Evolutionary conservation across 2,113 vertebrate genomes (phyloP).

Genomic region (Tychaedon coryphoeus): DNA sequence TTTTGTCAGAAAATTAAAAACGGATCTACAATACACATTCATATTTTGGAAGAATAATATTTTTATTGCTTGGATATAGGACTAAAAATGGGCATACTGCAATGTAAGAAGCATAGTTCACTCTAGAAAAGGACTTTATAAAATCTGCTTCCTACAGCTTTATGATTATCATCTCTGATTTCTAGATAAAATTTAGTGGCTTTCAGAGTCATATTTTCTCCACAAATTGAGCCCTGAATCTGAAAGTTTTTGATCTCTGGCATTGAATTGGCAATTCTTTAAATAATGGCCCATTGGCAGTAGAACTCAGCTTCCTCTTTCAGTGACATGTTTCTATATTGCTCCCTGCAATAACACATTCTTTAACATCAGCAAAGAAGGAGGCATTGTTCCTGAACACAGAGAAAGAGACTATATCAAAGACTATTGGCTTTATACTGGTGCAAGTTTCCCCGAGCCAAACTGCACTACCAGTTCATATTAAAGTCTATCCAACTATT

Average conservation of each 20-base stretch:
- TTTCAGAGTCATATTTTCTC: not conserved
- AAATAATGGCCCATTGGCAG: not conserved
- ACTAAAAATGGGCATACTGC: not conserved
- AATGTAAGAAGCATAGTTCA: not conserved
- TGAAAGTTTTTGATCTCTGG: not conserved
- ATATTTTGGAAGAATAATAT: not conserved
- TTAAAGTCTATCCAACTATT: not conserved
- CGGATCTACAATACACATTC: not conserved
- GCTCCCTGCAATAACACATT: not conserved
- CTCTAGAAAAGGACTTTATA: not conserved
- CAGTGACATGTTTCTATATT: not conserved
- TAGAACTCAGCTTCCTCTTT: not conserved
- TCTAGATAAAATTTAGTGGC: not conserved
- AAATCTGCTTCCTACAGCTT: not conserved
- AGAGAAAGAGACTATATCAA: not conserved
- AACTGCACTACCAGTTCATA: not conserved
- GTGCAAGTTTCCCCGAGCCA: not conserved
- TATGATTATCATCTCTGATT: not conserved
- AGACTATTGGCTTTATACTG: not conserved
- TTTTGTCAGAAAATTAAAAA: not conserved
- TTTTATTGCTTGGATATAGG: not conserved
- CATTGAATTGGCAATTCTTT: not conserved
- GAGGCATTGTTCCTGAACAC: not conserved
- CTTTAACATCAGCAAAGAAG: not conserved
- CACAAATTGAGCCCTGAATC: not conserved